These are phyloP conservation scores for Mystacornis crossleyi DNA, from an alignment of 2,113 vertebrate species.

Conservation along the genomic window DNA sequence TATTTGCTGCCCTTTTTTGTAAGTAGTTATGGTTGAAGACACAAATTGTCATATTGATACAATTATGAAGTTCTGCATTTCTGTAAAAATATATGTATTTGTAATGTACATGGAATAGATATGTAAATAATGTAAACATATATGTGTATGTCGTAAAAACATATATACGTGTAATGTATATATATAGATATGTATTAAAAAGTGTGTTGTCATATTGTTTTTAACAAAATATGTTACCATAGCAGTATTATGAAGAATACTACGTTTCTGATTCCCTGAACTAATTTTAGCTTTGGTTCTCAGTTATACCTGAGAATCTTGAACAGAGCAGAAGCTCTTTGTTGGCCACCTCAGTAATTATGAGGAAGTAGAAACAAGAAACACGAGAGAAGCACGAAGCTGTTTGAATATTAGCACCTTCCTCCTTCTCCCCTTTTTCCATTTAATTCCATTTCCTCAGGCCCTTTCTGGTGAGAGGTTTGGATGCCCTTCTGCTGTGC, in stretches of 20 bases:
- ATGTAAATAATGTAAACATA: background rate
- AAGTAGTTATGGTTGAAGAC: background rate
- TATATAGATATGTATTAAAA: background rate
- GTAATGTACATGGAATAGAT: background rate
- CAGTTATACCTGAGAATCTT: background rate
- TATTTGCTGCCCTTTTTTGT: background rate
- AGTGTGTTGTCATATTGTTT: background rate
- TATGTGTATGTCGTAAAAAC: background rate
- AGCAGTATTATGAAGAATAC: background rate
- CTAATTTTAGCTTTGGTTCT: background rate
- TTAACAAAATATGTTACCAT: background rate
- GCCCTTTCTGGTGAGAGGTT: background rate
- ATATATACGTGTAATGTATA: accelerated
- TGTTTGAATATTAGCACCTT: background rate
- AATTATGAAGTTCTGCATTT: background rate
- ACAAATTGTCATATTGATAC: background rate
- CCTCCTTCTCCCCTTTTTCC: background rate
- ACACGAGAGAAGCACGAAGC: background rate
- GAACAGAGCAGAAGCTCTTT: background rate
- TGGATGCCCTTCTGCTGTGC: background rate
- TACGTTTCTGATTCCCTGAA: background rate
- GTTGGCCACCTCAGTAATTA: background rate
- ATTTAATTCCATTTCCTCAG: background rate
- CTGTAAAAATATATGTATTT: background rate
- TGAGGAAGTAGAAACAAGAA: background rate